Percentiles rank a stretch among this genome's conserved stretches.
Evolutionary conservation across 2,113 vertebrate species (phyloP).

Genomic region (Lutjanus erythropterus): DNA sequence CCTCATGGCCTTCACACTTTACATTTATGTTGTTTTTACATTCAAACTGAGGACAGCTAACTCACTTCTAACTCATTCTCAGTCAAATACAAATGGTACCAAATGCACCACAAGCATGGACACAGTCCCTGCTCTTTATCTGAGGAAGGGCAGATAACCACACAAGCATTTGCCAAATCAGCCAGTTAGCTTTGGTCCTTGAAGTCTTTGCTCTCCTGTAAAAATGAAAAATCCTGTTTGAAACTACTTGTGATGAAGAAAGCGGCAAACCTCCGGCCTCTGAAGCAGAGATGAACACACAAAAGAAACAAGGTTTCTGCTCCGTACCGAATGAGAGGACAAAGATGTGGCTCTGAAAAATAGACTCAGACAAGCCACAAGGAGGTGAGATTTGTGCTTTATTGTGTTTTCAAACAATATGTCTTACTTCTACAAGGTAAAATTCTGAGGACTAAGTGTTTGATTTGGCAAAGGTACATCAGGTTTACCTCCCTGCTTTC

Average conservation of each 20-base stretch:
- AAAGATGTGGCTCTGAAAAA: background rate
- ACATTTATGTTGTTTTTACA: background rate
- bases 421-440: background rate
- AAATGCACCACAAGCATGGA: background rate
- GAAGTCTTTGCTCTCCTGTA: background rate
- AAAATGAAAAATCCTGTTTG: background rate
- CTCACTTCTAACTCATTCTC: background rate
- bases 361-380: no score
- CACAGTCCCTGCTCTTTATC: background rate
- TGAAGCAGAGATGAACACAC: background rate
- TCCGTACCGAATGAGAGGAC: background rate
- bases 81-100: background rate
- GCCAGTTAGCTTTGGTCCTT: background rate
- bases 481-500: no score
- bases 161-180: background rate
- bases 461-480: background rate
- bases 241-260: background rate
- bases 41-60: background rate
- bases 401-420: background rate
- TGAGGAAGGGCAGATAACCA: background rate
- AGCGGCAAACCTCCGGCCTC: background rate
- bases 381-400: background rate
- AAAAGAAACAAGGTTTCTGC: no score
- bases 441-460: background rate
- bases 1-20: background rate